Evolutionary conservation across 2,888 invertebrate genomes (phyloP), one percentile per base, ranked within the genome.

Genomic region (Baccha elongata): DNA sequence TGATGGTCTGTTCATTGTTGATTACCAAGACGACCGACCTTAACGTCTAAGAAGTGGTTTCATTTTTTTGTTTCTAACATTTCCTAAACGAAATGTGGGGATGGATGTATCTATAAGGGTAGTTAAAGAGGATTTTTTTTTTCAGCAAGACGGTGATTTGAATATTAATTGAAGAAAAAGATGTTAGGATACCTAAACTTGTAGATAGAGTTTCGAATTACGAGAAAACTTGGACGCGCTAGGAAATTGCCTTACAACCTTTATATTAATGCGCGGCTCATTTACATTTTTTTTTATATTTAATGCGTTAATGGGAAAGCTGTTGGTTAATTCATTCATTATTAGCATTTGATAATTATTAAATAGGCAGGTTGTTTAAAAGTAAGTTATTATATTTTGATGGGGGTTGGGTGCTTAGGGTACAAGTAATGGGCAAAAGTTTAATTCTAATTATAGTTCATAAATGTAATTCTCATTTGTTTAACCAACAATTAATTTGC

Each of bases 1-100:
- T n/a, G 29, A 32, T 7, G 23, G 42, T 29, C 26, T 10, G 0
- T 55, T 15, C 13, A 21, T 42, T 60, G 26, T 60, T 60, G 17
- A 60, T 60, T 60, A 29, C 29, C 6, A 13, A 37, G 21, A n/a
- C 13, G 7, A 8, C 23, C 13, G 26, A 42, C 15, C 11, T 58
- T 42, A 60, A 60, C n/a, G 17, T 17, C 29, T 29, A 4, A 26
- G 58, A 42, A 42, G 58, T 58, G 58, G 58, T 60, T 42, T 29
- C 17, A 40, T 23, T 42, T 42, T 8, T 26, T 44, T 44, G 4
- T 50, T 8, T 50, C 8, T 32, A 13, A 4, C 21, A 42, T 11
- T 3, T 4, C 1, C 42, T 11, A 15, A 6, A 13, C 15, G 13
- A 15, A 23, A 19, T 8, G 29, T 15, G 10, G 11, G 17, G 29